These are phyloP conservation scores for Ips nitidus DNA, from an alignment of 1,140 invertebrate species.

Conservation along the genomic window DNA sequence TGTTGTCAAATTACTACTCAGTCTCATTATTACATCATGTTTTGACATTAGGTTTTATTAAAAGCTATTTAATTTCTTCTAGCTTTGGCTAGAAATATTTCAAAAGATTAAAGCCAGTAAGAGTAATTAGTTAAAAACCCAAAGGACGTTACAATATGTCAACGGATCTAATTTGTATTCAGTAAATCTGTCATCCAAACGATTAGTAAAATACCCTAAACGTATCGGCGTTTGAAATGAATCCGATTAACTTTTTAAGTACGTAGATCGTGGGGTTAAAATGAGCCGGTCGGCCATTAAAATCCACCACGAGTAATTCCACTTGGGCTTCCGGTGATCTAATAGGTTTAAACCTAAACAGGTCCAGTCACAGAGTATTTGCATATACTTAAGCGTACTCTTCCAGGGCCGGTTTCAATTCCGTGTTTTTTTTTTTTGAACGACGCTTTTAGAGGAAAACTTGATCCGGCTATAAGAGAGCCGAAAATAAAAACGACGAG, in stretches of 20 bases:
- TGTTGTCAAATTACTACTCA: not conserved
- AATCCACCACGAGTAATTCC: conserved; percentile 19
- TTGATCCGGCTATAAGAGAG: too few relatives aligned
- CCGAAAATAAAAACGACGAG: conserved; percentile 5
- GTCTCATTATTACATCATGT: not conserved
- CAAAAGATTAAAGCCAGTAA: too few relatives aligned
- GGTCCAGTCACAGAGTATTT: not conserved
- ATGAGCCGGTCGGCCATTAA: conserved; percentile 13
- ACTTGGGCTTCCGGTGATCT: conserved; percentile 11
- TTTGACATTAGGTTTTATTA: too few relatives aligned
- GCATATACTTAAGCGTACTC: not conserved
- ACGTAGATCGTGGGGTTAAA: conserved; percentile 17
- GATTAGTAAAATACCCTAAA: conserved; percentile 37
- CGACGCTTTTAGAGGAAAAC: too few relatives aligned
- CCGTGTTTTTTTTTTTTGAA: too few relatives aligned
- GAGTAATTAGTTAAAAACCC: conserved; percentile 1
- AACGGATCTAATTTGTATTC: conserved; percentile 25
- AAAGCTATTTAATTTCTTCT: too few relatives aligned
- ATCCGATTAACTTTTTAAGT: conserved; percentile 37
- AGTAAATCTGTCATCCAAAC: conserved; percentile 36
- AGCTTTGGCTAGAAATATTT: too few relatives aligned
- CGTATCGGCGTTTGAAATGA: conserved; percentile 49
- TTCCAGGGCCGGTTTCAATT: too few relatives aligned
- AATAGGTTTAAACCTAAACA: conserved; percentile 7
- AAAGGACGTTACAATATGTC: not conserved